Percentiles rank a stretch among this genome's conserved stretches.
These are phyloP conservation scores for Brachypodius melanocephalos DNA, from an alignment of 2,113 vertebrate species.

Conservation along the genomic window DNA sequence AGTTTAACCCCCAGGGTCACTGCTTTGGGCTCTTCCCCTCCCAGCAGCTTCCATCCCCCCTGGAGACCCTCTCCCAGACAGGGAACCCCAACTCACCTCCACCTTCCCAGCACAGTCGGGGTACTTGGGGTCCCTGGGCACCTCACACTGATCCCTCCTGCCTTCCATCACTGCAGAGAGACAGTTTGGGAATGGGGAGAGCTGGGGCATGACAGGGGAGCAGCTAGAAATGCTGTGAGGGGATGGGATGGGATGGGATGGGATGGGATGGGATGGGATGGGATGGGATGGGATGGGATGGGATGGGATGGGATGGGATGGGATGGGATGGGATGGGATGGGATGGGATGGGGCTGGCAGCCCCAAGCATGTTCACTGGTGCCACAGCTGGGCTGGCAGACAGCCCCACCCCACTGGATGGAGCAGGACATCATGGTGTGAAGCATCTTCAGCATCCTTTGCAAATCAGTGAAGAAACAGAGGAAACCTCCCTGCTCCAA, in stretches of 20 bases:
- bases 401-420: not conserved
- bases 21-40: not conserved
- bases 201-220: not conserved
- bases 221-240: not conserved
- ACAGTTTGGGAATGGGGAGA: not conserved
- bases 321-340: not conserved
- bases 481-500: not conserved
- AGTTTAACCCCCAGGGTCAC: not conserved
- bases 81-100: constrained; percentile 81
- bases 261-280: not conserved
- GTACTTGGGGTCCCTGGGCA: constrained; percentile 88
- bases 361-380: rapidly evolving
- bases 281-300: not conserved
- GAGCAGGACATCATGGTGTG: not conserved
- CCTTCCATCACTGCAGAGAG: constrained; percentile 76
- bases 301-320: not conserved
- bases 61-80: not conserved
- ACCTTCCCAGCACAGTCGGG: constrained; percentile 93
- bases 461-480: not conserved
- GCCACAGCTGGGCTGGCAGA: not conserved
- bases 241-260: not conserved
- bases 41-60: not conserved
- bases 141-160: constrained; percentile 86
- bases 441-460: not conserved
- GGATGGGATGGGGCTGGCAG: not conserved